Base-by-base conservation (phyloP, 1,140 invertebrate species). In the Latrodectus geometricus region DNA sequence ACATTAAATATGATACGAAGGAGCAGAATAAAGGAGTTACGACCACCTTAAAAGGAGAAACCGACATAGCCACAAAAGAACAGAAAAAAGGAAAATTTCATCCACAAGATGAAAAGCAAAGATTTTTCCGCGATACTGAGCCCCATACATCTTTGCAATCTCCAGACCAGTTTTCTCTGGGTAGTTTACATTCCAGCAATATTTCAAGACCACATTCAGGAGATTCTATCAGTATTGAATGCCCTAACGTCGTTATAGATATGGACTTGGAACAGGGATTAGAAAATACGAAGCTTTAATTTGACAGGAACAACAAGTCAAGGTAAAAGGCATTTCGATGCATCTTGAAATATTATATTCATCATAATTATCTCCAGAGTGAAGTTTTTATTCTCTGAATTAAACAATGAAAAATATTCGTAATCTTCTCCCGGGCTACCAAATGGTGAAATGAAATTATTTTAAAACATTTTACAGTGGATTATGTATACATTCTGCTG, bases 181-280 rank as follows among this genome's bases (percentile, higher is more conserved):
- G 9, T 17, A 86, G 83, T 49, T 9, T 66, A 0, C 56, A 20
- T 0, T 83, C 73, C 48, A 74, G 21, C 49, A 65, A 70, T 20
- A 52, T 56, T 23, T 61, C 83, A 52, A 75, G 82, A 52, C 61
- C 82, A 17, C 17, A 17, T 15, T 66, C 75, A 54, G 52, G 61
- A 12, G 66, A 77, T 17, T n/a, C 21, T 4, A 54, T 78, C 8
- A 86, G 75, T 49, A 86, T 86, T 49, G 83, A 86, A 49, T 86
- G 83, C 35, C 83, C 83, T 15, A 74, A 86, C 20, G 83, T 86
- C 4, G 83, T 65, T n/a, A 12, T 86, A 52, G 83, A 78, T 77
- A 49, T 86, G 52, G 83, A 86, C 35, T 48, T 48, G n/a, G 75
- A 86, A 48, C 9, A 23, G n/a, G 69, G 20, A 5, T 17, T 9